Evolutionary conservation across 2,113 vertebrate genomes (phyloP).

Genomic region (Elaphurus davidianus): DNA sequence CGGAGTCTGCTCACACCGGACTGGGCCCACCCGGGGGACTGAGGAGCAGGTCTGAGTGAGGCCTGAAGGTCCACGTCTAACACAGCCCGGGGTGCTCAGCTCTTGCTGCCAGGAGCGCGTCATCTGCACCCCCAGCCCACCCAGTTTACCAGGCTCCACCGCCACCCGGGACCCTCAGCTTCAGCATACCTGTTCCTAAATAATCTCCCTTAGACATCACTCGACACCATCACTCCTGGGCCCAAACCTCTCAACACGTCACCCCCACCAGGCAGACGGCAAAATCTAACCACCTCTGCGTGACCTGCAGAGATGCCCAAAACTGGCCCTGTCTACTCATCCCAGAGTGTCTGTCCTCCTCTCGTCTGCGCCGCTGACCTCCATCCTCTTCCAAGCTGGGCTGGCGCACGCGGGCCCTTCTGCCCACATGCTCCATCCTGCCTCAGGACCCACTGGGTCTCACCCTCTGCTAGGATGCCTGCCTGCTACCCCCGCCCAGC

Average conservation of each 20-base stretch:
- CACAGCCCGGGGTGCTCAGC: not conserved
- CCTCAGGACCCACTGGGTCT: not conserved
- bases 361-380: not conserved
- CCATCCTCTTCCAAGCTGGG: not conserved
- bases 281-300: not conserved
- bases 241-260: not conserved
- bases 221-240: not conserved
- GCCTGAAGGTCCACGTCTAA: not conserved
- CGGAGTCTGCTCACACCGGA: not conserved
- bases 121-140: not conserved
- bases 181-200: not conserved
- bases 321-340: not conserved
- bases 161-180: not conserved
- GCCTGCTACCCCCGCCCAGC: not conserved
- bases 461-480: not conserved
- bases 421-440: not conserved
- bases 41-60: not conserved
- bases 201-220: not conserved
- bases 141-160: not conserved
- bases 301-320: not conserved
- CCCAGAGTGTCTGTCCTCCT: not conserved
- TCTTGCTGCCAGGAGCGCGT: not conserved
- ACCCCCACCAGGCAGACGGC: not conserved
- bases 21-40: not conserved
- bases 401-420: fast-evolving